Conservation (phyloP, 2,888 invertebrate genomes). For the Meteorus colon region DNA sequence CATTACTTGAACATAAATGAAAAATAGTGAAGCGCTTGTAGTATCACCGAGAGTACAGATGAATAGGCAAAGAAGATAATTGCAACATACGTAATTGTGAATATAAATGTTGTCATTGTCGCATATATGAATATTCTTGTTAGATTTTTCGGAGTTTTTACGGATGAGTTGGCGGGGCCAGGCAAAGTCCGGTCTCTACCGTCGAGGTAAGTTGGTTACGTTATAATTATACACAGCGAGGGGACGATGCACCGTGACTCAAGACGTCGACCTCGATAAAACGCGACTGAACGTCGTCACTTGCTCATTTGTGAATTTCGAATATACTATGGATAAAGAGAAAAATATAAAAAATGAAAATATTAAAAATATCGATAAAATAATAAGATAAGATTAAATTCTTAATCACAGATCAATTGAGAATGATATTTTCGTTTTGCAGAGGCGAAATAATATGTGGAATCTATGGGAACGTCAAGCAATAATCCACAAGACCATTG, state of each 20-base stretch:
- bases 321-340: not conserved
- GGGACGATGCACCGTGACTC: constrained; percentile 47
- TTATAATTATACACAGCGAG: constrained; percentile 47
- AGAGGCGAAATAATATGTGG: constrained; percentile 12
- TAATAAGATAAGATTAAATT: not conserved
- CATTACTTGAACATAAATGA: not conserved
- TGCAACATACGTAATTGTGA: not conserved
- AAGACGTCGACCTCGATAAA: constrained; percentile 48
- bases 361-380: not conserved
- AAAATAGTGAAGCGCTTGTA: not conserved
- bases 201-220: constrained; percentile 47
- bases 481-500: constrained; percentile 1
- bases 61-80: not conserved
- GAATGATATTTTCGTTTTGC: constrained; percentile 21
- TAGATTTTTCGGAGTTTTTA: constrained; percentile 25
- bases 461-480: not conserved
- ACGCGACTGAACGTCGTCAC: constrained; percentile 30
- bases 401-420: not conserved
- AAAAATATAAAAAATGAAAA: not conserved
- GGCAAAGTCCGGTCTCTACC: constrained; percentile 19
- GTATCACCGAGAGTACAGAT: not conserved
- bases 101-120: not conserved
- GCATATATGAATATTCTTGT: not conserved
- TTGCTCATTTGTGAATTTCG: constrained; percentile 9
- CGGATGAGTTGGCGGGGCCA: constrained; percentile 27